A percentile compares a stretch with the other conserved stretches of the same genome.
Evolutionary conservation across 2,113 vertebrate species (phyloP).

Genomic region (Arenaria interpres): DNA sequence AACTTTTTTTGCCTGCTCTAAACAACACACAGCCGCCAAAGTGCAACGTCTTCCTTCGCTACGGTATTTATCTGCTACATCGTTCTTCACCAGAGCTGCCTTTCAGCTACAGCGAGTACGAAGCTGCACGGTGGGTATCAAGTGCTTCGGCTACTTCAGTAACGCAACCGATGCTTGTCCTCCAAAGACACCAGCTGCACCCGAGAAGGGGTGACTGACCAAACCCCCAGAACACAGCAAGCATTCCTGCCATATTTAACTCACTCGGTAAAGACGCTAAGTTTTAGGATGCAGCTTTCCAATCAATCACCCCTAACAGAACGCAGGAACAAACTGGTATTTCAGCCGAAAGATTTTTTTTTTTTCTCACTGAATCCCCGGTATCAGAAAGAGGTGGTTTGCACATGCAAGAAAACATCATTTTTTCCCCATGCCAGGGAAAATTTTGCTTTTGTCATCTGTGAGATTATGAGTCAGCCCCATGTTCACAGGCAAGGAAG

Average conservation of each 20-base stretch:
- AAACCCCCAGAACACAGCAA: background rate
- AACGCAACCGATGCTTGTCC: background rate
- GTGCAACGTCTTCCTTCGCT: background rate
- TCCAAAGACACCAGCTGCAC: background rate
- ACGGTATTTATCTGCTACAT: fast-evolving
- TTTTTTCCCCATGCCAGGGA: background rate
- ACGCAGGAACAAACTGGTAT: background rate
- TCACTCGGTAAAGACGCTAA: fast-evolving
- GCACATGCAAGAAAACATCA: background rate
- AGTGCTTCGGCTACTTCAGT: background rate
- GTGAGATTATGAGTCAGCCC: background rate
- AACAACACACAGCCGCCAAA: background rate
- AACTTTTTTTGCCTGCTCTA: background rate
- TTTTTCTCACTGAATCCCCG: background rate
- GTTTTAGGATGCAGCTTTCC: background rate
- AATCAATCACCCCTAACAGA: background rate
- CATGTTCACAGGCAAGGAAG: background rate
- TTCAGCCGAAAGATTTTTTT: background rate
- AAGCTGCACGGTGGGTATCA: background rate
- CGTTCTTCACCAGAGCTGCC: background rate
- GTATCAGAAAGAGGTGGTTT: fast-evolving
- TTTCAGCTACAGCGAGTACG: background rate
- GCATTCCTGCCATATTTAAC: background rate
- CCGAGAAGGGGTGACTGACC: background rate
- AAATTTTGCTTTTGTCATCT: background rate